phyloP scores from a whole-genome alignment of 2,797 vertebrate species.

The Lithobates pipiens region DNA sequence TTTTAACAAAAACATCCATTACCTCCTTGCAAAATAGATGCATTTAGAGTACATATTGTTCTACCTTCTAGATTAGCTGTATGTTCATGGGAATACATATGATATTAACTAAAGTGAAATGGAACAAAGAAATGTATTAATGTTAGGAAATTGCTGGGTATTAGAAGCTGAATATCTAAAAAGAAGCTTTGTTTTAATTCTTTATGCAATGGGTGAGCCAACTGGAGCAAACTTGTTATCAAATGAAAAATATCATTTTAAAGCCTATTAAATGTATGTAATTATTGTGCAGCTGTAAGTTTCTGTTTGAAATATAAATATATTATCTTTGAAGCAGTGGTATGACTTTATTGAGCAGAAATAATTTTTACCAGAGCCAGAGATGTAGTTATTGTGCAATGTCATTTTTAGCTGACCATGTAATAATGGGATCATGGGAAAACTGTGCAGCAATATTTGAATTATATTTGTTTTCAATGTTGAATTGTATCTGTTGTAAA shows the following conservation, averaged over 20 bases:
- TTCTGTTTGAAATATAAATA: too few species aligned
- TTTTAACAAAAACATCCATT: slow-evolving; percentile 48
- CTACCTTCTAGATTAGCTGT: slow-evolving; percentile 30
- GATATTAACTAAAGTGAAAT: slow-evolving; percentile 41
- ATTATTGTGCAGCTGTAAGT: neutral
- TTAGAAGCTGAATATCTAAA: slow-evolving; percentile 42
- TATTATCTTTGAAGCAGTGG: neutral
- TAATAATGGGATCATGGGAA: neutral
- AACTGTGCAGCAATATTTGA: neutral
- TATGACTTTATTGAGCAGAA: neutral
- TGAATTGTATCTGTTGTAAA: too few species aligned
- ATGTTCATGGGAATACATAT: slow-evolving; percentile 46
- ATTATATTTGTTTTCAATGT: neutral
- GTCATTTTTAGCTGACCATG: neutral
- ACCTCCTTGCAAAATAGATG: slow-evolving; percentile 33
- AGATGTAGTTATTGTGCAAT: too few species aligned
- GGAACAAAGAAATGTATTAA: slow-evolving; percentile 47
- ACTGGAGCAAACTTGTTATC: neutral
- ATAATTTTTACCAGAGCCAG: too few species aligned
- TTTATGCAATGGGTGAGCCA: slow-evolving; percentile 5
- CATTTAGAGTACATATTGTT: slow-evolving; percentile 49
- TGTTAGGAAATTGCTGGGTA: slow-evolving; percentile 40
- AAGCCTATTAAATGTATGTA: slow-evolving; percentile 37
- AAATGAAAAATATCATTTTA: slow-evolving; percentile 30
- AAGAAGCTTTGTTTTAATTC: slow-evolving; percentile 10